phyloP scores from a whole-genome alignment of 2,113 vertebrate species.

The Aptenodytes patagonicus region DNA sequence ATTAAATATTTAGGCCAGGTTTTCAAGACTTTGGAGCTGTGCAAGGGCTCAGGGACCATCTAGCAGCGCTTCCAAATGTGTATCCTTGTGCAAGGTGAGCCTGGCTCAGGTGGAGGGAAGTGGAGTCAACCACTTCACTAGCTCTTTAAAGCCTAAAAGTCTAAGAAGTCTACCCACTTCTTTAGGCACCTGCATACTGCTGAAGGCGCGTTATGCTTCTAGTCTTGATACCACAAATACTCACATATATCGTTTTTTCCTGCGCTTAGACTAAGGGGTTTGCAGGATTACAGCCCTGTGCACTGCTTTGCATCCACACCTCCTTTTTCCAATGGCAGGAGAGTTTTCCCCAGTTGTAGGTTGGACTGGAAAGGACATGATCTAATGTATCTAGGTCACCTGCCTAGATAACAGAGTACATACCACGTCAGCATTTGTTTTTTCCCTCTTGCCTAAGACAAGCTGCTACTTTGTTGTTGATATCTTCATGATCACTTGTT shows the following conservation, averaged over 20 bases:
- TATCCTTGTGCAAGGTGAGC: not conserved
- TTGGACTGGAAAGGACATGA: not conserved
- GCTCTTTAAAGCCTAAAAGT: not conserved
- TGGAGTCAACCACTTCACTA: not conserved
- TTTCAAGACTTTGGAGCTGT: not conserved
- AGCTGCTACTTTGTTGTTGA: not conserved
- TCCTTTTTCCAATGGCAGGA: fast-evolving
- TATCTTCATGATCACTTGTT: not conserved
- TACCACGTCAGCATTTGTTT: not conserved
- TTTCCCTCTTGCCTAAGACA: not conserved
- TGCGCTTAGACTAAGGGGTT: not conserved
- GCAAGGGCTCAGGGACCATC: not conserved
- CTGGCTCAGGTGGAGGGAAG: too few relatives aligned
- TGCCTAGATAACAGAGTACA: not conserved
- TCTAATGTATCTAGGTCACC: fast-evolving
- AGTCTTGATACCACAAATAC: not conserved
- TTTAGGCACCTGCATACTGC: too few relatives aligned
- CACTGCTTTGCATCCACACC: not conserved
- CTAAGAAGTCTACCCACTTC: not conserved
- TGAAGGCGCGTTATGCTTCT: not conserved
- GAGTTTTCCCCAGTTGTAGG: not conserved
- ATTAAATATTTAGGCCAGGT: not conserved
- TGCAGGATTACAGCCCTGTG: not conserved
- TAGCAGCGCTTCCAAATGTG: fast-evolving
- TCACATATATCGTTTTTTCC: fast-evolving